Conservation (phyloP, 2,888 invertebrate genomes). For the Amiota communis region DNA sequence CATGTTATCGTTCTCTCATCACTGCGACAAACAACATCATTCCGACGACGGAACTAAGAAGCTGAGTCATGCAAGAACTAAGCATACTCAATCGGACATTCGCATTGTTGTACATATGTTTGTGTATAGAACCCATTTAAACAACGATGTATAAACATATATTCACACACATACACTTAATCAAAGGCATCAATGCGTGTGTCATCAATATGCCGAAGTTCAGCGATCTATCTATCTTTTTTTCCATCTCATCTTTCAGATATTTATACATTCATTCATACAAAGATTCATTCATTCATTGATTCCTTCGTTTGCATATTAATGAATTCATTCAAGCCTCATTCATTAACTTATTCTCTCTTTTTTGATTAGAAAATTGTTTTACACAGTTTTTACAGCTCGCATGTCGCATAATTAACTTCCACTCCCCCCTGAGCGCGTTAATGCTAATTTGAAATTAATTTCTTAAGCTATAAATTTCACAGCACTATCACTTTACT, state of each 20-base stretch:
- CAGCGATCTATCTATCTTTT: not conserved
- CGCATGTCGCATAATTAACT: constrained; percentile 31
- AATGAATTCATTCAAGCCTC: constrained; percentile 48
- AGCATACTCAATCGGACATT: not conserved
- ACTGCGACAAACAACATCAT: not conserved
- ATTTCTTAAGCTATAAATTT: constrained; percentile 5
- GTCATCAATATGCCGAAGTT: not conserved
- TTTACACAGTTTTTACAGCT: constrained; percentile 36
- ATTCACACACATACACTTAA: not conserved
- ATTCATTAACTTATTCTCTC: constrained; percentile 45
- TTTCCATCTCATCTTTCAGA: not conserved
- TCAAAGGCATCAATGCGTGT: constrained; percentile 5
- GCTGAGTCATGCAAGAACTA: too few relatives aligned
- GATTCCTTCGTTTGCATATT: constrained; percentile 47
- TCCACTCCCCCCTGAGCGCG: not conserved
- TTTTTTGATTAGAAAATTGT: constrained; percentile 43
- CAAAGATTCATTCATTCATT: constrained; percentile 5
- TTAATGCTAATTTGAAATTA: constrained; percentile 44
- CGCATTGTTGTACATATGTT: not conserved
- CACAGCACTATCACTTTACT: too few relatives aligned
- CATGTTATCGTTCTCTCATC: not conserved
- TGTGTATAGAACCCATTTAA: not conserved
- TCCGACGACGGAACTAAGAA: not conserved
- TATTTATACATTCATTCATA: constrained; percentile 21
- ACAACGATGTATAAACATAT: not conserved